Evolutionary conservation across 2,888 invertebrate genomes (phyloP).

Genomic region (Quadriops clusia): DNA sequence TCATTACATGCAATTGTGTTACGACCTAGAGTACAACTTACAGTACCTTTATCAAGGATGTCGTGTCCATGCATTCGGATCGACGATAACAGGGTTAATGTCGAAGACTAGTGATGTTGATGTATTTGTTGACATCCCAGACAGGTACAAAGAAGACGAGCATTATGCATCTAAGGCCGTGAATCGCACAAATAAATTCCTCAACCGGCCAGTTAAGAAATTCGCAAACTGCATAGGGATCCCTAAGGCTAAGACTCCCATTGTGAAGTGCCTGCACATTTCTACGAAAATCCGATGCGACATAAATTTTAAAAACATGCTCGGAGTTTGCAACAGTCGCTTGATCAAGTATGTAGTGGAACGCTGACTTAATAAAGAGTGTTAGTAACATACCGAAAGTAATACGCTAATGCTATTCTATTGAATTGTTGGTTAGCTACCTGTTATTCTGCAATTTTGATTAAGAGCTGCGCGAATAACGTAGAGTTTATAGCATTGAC

Average conservation of each 20-base stretch:
- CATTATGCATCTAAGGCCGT: conserved; percentile 2
- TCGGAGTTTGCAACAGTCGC: conserved; percentile 57
- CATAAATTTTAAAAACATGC: conserved; percentile 57
- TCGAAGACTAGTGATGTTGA: conserved; percentile 63
- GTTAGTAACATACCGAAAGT: too few relatives aligned
- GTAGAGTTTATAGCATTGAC: too few relatives aligned
- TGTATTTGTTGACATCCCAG: conserved; percentile 45
- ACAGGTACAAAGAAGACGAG: conserved; percentile 1
- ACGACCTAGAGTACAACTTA: conserved; percentile 36
- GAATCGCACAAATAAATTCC: too few relatives aligned
- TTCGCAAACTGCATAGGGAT: conserved; percentile 52
- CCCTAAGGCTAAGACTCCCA: conserved; percentile 63
- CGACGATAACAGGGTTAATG: conserved; percentile 58
- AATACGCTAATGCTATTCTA: too few relatives aligned
- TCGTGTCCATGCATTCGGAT: conserved; percentile 53
- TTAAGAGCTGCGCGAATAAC: too few relatives aligned
- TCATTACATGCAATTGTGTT: conserved; percentile 32
- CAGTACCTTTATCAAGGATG: conserved; percentile 36
- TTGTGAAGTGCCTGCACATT: conserved; percentile 58
- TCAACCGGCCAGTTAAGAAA: conserved; percentile 18
- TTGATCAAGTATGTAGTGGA: conserved; percentile 43
- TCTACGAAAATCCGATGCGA: conserved; percentile 54
- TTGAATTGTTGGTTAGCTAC: too few relatives aligned
- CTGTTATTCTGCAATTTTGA: too few relatives aligned
- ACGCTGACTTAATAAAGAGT: too few relatives aligned